These are phyloP conservation scores for Drosophila picticornis DNA, from an alignment of 2,888 invertebrate species.

Conservation along the genomic window DNA sequence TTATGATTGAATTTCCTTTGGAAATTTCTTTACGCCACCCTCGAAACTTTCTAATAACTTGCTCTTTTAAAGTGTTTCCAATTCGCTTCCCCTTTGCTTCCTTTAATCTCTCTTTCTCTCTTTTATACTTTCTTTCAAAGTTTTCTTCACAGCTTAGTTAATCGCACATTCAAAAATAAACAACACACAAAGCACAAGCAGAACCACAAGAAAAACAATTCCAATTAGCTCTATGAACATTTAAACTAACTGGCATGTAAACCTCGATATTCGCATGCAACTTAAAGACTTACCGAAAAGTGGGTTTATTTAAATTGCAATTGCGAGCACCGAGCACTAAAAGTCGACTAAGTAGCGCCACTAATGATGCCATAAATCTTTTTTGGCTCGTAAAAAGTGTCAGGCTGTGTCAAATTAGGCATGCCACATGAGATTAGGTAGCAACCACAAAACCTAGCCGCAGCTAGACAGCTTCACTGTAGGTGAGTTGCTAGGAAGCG, in stretches of 20 bases:
- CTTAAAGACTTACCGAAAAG: slow-evolving; percentile 38
- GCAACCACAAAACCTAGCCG: slow-evolving; percentile 23
- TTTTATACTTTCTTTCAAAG: slow-evolving; percentile 15
- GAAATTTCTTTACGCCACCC: slow-evolving; percentile 10
- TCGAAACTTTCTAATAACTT: slow-evolving; percentile 16
- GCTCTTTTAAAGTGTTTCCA: slow-evolving; percentile 6
- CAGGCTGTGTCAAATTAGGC: slow-evolving; percentile 67
- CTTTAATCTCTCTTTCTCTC: slow-evolving; percentile 13
- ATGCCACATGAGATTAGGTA: slow-evolving; percentile 37
- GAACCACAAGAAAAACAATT: slow-evolving; percentile 23
- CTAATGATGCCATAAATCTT: slow-evolving; percentile 75
- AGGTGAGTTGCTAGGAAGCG: slow-evolving; percentile 20
- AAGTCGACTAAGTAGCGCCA: slow-evolving; percentile 23
- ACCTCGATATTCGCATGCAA: slow-evolving; percentile 65
- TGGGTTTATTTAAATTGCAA: slow-evolving; percentile 62
- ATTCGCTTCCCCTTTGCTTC: slow-evolving; percentile 21
- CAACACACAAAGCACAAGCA: slow-evolving; percentile 2
- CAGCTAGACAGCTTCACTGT: slow-evolving; percentile 8
- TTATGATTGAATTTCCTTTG: neutral
- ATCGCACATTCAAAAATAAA: slow-evolving; percentile 8
- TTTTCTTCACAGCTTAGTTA: slow-evolving; percentile 15
- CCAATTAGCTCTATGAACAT: slow-evolving; percentile 66
- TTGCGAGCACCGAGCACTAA: slow-evolving; percentile 23
- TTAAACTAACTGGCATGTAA: slow-evolving; percentile 67
- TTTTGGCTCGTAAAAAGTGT: slow-evolving; percentile 55